Conservation (phyloP, 1,140 invertebrate species). For the Dreissena polymorpha region DNA sequence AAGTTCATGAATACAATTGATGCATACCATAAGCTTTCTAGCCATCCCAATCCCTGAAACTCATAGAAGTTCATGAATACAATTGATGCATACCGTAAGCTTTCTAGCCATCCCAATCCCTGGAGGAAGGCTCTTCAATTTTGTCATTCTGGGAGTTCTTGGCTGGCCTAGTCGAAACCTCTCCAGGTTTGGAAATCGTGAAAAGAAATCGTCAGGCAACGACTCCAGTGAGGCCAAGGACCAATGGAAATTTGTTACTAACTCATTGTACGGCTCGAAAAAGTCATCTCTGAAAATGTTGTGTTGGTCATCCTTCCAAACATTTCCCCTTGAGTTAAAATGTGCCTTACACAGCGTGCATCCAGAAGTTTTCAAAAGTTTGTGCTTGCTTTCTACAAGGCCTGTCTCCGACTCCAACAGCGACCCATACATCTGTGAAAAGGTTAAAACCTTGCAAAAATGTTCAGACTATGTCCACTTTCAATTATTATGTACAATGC, state of each 20-base stretch:
- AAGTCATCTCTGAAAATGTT: too few species aligned
- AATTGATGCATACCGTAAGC: too few species aligned
- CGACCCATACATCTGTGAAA: too few species aligned
- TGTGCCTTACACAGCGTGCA: conserved; percentile 62
- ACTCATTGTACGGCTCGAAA: conserved; percentile 65
- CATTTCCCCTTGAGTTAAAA: not conserved
- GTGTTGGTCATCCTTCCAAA: too few species aligned
- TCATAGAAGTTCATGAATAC: too few species aligned
- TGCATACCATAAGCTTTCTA: conserved; percentile 55
- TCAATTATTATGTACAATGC: not conserved
- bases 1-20: not conserved
- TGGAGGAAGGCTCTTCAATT: conserved; percentile 49
- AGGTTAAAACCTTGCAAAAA: not conserved
- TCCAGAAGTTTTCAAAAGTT: conserved; percentile 6
- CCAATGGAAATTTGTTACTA: conserved; percentile 63
- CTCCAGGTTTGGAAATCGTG: conserved; percentile 66
- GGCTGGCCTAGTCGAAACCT: conserved; percentile 53
- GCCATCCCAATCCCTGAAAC: conserved; percentile 62
- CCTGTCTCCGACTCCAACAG: too few species aligned
- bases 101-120: conserved; percentile 61
- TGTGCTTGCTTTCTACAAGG: too few species aligned
- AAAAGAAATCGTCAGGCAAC: conserved; percentile 66
- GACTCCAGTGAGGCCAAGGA: conserved; percentile 28
- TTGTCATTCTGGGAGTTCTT: conserved; percentile 22
- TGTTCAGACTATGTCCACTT: not conserved